Evolutionary conservation across 2,113 vertebrate genomes (phyloP).

Genomic region (Phrynocephalus versicolor): DNA sequence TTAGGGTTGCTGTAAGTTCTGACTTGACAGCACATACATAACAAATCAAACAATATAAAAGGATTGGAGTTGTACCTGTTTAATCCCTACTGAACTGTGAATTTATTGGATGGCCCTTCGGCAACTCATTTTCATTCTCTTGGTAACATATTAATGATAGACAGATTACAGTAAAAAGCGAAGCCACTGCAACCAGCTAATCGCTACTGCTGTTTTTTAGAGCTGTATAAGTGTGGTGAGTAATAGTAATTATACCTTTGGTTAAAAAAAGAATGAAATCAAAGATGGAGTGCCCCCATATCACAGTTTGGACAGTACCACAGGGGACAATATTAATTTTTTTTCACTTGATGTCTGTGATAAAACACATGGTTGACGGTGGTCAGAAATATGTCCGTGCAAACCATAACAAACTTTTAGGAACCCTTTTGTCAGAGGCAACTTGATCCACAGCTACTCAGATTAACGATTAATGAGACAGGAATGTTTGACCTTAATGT

Average conservation of each 20-base stretch:
- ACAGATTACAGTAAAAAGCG: neutral
- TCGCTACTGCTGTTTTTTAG: neutral
- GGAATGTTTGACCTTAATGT: conserved; percentile 58
- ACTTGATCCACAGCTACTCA: conserved; percentile 37
- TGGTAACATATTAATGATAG: neutral
- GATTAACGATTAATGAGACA: conserved; percentile 67
- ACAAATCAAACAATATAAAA: neutral
- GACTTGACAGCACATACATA: no score
- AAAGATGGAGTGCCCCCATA: neutral
- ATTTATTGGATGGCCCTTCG: neutral
- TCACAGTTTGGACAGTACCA: neutral
- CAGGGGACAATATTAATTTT: neutral
- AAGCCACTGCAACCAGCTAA: neutral
- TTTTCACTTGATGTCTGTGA: neutral
- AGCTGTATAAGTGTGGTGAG: neutral
- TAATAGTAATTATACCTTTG: neutral
- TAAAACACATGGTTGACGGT: neutral
- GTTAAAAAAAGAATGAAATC: neutral
- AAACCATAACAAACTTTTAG: conserved; percentile 4
- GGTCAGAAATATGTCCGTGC: neutral
- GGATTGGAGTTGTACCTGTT: neutral
- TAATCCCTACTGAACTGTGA: neutral
- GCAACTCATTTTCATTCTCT: neutral
- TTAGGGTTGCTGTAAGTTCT: no score
- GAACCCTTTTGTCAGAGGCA: conserved; percentile 5